Percentiles rank a stretch among this genome's conserved stretches.
These are phyloP conservation scores for Hymenochirus boettgeri DNA, from an alignment of 2,113 vertebrate genomes.

Conservation along the genomic window DNA sequence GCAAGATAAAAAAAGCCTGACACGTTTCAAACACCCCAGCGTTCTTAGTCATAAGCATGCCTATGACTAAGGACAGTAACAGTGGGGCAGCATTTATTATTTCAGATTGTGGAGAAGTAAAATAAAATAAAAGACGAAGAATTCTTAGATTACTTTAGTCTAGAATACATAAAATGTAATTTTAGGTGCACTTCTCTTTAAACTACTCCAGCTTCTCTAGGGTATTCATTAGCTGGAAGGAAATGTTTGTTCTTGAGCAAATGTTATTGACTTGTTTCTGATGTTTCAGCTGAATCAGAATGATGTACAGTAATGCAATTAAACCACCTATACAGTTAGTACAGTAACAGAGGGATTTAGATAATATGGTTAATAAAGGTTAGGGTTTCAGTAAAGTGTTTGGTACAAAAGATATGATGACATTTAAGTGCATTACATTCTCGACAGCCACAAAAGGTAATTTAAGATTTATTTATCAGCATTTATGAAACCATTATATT, in stretches of 20 bases:
- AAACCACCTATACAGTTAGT: slow-evolving; percentile 13
- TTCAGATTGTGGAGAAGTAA: no score
- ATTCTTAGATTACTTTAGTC: no score
- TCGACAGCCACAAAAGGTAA: slow-evolving; percentile 12
- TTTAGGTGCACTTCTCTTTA: no score
- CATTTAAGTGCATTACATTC: slow-evolving; percentile 20
- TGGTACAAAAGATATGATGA: slow-evolving; percentile 14
- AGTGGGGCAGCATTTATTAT: no score
- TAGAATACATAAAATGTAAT: no score
- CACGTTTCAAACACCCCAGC: no score
- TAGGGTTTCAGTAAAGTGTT: neutral
- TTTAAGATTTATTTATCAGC: no score
- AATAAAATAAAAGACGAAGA: no score
- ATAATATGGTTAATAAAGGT: slow-evolving; percentile 35
- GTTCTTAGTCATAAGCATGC: no score
- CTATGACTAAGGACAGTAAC: no score
- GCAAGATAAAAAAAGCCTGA: no score
- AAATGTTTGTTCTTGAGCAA: slow-evolving; percentile 12
- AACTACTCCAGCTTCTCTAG: slow-evolving; percentile 8
- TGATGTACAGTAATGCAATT: slow-evolving; percentile 19
- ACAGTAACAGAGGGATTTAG: slow-evolving; percentile 19
- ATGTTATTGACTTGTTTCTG: slow-evolving; percentile 28
- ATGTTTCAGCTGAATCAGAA: slow-evolving; percentile 20
- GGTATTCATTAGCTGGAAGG: slow-evolving; percentile 28
- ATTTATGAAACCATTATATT: no score